Percentiles rank a stretch among this genome's conserved stretches.
Conservation (phyloP, 53 echinoderm and acorn worm species). For the Apostichopus leukothele region DNA sequence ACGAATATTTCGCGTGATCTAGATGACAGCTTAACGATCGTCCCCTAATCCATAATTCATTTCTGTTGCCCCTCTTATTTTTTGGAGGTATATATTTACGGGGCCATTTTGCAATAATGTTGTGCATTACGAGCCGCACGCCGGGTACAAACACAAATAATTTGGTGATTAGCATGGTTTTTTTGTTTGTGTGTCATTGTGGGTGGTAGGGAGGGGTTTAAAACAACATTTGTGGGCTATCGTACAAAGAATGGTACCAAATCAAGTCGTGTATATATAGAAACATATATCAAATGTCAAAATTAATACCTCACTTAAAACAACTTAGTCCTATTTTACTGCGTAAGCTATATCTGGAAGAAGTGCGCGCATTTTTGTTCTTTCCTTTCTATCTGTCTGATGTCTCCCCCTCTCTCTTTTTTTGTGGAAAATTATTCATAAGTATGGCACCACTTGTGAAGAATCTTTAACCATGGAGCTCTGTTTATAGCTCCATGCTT, state of each 20-base stretch:
- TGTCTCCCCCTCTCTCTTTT: no score
- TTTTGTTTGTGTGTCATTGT: slow-evolving; percentile 26
- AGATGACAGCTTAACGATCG: slow-evolving; percentile 27
- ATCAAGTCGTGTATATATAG: background rate
- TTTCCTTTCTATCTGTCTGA: no score
- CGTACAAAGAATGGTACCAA: background rate
- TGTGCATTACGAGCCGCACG: slow-evolving; percentile 27
- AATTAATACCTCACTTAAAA: background rate
- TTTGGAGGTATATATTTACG: slow-evolving; percentile 28
- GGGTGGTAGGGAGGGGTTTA: slow-evolving; percentile 47
- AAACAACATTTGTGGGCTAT: slow-evolving; percentile 41
- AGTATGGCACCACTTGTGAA: no score
- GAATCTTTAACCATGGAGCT: no score
- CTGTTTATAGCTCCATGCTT: no score
- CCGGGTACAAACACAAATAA: slow-evolving; percentile 36
- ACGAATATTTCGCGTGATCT: slow-evolving; percentile 27
- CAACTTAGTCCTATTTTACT: no score
- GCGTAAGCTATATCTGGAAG: no score
- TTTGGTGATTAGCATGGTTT: slow-evolving; percentile 17
- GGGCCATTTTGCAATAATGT: slow-evolving; percentile 39
- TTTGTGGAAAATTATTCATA: no score
- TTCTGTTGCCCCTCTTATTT: background rate
- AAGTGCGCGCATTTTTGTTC: no score
- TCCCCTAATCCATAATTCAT: slow-evolving; percentile 39
- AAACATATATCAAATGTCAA: background rate